Evolutionary conservation across 2,888 invertebrate species (phyloP).

Genomic region (Dysmachus trigonus): DNA sequence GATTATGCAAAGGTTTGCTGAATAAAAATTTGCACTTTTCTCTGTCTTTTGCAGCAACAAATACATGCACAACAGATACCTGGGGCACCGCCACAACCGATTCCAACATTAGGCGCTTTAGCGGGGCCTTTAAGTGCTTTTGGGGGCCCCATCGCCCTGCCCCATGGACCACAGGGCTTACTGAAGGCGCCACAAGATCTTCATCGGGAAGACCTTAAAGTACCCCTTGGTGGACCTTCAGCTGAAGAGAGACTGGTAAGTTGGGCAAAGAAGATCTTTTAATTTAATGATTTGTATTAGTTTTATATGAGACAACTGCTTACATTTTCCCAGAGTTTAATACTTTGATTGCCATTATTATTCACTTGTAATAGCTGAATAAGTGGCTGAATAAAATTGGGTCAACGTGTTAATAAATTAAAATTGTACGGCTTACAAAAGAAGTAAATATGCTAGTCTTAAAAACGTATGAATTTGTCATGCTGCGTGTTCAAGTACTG

Average conservation of each 20-base stretch:
- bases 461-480: too few species aligned
- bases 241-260: constrained; percentile 70
- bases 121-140: constrained; percentile 63
- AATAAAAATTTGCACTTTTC: background rate
- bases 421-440: too few species aligned
- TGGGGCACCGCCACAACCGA: constrained; percentile 67
- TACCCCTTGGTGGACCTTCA: constrained; percentile 66
- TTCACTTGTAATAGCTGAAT: too few species aligned
- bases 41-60: constrained; percentile 74
- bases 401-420: too few species aligned
- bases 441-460: too few species aligned
- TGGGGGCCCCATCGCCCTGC: constrained; percentile 63
- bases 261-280: constrained; percentile 31
- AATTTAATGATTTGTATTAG: background rate
- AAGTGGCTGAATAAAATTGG: too few species aligned
- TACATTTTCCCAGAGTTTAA: background rate
- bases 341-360: too few species aligned
- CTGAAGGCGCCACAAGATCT: constrained; percentile 64
- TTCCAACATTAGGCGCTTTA: constrained; percentile 66
- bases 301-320: background rate
- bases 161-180: constrained; percentile 64
- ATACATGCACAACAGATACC: constrained; percentile 87
- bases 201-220: constrained; percentile 64
- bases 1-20: background rate
- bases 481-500: too few species aligned